Evolutionary conservation across 2,888 invertebrate genomes (phyloP).

Genomic region (Sericinus montela): DNA sequence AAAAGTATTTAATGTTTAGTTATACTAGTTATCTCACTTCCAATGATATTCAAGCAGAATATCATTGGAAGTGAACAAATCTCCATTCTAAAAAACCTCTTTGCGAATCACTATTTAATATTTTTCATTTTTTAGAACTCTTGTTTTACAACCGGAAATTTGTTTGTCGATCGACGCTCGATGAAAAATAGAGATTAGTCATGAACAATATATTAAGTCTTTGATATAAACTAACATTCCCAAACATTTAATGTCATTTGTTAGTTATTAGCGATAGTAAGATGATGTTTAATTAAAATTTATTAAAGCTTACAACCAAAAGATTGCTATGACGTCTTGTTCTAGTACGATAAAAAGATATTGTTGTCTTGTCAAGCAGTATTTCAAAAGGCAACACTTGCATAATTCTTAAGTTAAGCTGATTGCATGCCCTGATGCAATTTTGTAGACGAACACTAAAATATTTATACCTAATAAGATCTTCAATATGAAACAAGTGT

Average conservation of each 20-base stretch:
- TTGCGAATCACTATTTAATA: constrained; percentile 35
- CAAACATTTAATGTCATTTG: constrained; percentile 8
- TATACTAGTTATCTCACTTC: too few species aligned
- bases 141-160: constrained; percentile 35
- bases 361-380: not conserved
- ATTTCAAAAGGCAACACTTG: constrained; percentile 18
- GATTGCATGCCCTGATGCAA: constrained; percentile 18
- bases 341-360: not conserved
- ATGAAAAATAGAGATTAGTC: constrained; percentile 53
- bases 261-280: constrained; percentile 2
- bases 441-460: constrained; percentile 1
- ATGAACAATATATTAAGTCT: constrained; percentile 21
- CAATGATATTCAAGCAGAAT: too few species aligned
- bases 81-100: constrained; percentile 41
- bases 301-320: too few species aligned
- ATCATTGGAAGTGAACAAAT: too few species aligned
- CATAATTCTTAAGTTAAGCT: constrained; percentile 21
- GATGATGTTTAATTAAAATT: too few species aligned
- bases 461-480: too few species aligned
- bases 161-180: constrained; percentile 27
- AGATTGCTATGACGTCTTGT: not conserved
- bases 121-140: constrained; percentile 30
- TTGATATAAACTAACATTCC: constrained; percentile 9
- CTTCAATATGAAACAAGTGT: too few species aligned
- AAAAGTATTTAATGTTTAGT: too few species aligned